Evolutionary conservation across 2,888 invertebrate species (phyloP), one percentile per base, ranked within the genome.

Genomic region (Sussaba pulchella): DNA sequence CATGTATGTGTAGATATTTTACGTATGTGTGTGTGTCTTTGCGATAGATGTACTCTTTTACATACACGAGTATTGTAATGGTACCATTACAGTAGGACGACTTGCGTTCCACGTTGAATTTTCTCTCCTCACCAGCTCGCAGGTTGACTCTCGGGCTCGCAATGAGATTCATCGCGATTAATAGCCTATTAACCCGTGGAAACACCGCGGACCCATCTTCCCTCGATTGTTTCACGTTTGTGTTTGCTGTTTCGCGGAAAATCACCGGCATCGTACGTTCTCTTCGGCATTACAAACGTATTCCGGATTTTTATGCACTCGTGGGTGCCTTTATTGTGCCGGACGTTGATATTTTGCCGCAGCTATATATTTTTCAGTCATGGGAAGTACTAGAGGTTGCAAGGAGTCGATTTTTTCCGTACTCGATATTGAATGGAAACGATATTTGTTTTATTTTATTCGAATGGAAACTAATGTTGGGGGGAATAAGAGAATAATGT

Each of bases 141-240:
- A 2, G 9, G n/a, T n/a, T n/a, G n/a, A 10, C 59, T 41, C 61
- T 41, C 36, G 17, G 19, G n/a, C n/a, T 10, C 31, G 19, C 41
- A 39, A 41, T 57, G 31, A 61, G 61, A 61, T 61, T 61, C 10
- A 61, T 26, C 64, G 17, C 64, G 64, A 64, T 64, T 64, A 64
- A 64, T 64, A 64, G 64, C 64, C 47, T 31, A 31, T 64, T 64
- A 64, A 64, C 64, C 64, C 31, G 31, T 31, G 31, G 6, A 43
- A 64, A 64, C 45, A 26, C 45, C 41, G 31, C 14, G 54, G n/a
- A n/a, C n/a, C n/a, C n/a, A n/a, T n/a, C n/a, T n/a, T 31, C 31
- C 31, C 6, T 31, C 31, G 4, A 31, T 31, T 31, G 31, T 31
- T 31, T 31, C 2, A 31, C 31, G 31, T 31, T 2, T 31, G 6